These are phyloP conservation scores for Cyaniris semiargus DNA, from an alignment of 2,888 invertebrate genomes.

Conservation along the genomic window DNA sequence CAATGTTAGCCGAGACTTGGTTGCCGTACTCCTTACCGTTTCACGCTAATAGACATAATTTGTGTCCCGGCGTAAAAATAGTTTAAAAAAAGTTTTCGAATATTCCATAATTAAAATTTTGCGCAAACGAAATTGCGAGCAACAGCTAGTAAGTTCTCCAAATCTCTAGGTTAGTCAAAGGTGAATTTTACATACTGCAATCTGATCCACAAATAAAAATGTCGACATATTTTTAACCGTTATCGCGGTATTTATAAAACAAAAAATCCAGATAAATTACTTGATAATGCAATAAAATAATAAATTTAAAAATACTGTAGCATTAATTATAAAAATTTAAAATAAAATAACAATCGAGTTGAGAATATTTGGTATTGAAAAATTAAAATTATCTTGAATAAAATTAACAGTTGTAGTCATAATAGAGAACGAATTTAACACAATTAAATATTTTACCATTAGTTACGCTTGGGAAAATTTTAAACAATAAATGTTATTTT, in stretches of 20 bases:
- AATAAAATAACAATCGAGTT: neutral
- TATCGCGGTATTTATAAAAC: constrained; percentile 52
- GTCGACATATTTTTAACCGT: constrained; percentile 21
- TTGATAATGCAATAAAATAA: constrained; percentile 66
- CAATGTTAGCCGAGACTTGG: too few relatives aligned
- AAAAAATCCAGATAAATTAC: constrained; percentile 68
- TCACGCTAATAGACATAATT: too few relatives aligned
- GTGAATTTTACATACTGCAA: neutral
- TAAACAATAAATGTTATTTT: constrained; percentile 9
- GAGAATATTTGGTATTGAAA: constrained; percentile 5
- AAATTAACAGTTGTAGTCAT: constrained; percentile 11
- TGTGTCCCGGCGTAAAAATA: too few relatives aligned
- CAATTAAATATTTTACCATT: constrained; percentile 20
- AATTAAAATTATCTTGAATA: neutral
- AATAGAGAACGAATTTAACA: constrained; percentile 21
- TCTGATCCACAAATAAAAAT: constrained; percentile 2
- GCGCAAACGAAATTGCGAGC: too few relatives aligned
- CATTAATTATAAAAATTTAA: constrained; percentile 18
- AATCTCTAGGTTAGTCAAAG: neutral
- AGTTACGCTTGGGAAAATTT: constrained; percentile 18
- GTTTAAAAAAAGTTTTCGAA: too few relatives aligned
- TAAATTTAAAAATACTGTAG: constrained; percentile 45
- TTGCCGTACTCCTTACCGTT: too few relatives aligned
- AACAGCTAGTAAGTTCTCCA: too few relatives aligned
- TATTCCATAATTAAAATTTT: too few relatives aligned